phyloP scores from a whole-genome alignment of 2,113 vertebrate genomes.

The Ictidomys tridecemlineatus region DNA sequence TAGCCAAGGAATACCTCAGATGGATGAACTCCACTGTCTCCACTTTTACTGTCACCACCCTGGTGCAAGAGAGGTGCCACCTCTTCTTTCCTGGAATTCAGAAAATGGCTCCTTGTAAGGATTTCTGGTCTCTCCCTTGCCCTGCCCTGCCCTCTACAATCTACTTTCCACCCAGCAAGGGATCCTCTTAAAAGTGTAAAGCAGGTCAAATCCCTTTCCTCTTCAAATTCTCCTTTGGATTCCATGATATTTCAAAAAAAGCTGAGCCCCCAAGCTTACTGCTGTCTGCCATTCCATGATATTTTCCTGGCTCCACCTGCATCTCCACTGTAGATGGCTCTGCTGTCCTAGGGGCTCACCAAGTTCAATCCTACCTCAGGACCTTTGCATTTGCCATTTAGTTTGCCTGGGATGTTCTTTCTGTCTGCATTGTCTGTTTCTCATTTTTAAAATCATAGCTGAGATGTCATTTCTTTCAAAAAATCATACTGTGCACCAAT shows the following conservation, averaged over 20 bases:
- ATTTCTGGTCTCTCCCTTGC: not conserved
- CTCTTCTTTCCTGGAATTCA: not conserved
- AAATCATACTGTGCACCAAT: not conserved
- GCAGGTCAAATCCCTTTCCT: not conserved
- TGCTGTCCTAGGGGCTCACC: not conserved
- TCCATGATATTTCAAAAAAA: not conserved
- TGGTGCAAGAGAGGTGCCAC: not conserved
- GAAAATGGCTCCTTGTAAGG: not conserved
- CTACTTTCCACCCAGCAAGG: not conserved
- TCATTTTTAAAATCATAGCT: not conserved
- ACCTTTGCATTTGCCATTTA: constrained; percentile 17
- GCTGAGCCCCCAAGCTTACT: not conserved
- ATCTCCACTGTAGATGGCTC: not conserved
- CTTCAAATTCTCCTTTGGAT: not conserved
- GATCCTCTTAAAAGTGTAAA: constrained; percentile 33
- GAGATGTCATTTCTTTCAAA: constrained; percentile 20
- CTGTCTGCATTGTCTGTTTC: not conserved
- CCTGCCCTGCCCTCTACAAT: not conserved
- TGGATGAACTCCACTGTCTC: not conserved
- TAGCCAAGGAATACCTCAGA: not conserved
- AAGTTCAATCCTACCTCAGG: not conserved
- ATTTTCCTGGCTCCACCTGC: not conserved
- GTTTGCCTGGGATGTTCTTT: not conserved
- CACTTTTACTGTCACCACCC: not conserved
- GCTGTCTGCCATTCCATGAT: not conserved